Evolutionary conservation across 2,797 vertebrate species (phyloP).

Genomic region (Sparus aurata): DNA sequence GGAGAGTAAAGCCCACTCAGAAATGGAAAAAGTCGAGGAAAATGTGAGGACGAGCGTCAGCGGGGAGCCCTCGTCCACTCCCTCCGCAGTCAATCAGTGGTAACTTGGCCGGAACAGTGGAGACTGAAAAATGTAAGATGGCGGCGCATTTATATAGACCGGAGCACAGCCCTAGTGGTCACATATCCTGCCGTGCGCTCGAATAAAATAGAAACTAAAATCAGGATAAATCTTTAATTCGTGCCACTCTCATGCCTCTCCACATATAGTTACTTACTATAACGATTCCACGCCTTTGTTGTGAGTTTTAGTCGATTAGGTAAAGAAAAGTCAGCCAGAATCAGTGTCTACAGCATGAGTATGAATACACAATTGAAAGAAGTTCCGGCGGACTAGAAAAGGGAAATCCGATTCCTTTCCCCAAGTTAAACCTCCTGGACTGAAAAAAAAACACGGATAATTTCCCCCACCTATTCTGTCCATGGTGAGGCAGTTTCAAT

Average conservation of each 20-base stretch:
- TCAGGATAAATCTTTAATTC: not conserved
- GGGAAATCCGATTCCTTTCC: constrained; percentile 69
- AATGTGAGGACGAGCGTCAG: constrained; percentile 68
- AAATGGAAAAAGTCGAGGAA: constrained; percentile 66
- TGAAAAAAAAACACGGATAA: not conserved
- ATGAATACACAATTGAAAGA: constrained; percentile 80
- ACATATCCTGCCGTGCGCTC: constrained; percentile 82
- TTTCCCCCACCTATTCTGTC: too few species aligned
- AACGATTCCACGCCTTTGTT: rapidly evolving
- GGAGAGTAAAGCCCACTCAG: constrained; percentile 70
- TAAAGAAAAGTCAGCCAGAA: not conserved
- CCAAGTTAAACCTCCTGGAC: constrained; percentile 49
- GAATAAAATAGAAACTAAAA: constrained; percentile 79
- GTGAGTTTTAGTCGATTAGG: not conserved
- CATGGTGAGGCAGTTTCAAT: not conserved
- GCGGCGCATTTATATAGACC: constrained; percentile 85
- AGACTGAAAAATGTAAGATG: constrained; percentile 88
- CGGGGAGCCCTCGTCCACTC: constrained; percentile 77
- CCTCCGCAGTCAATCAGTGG: constrained; percentile 45
- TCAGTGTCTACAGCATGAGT: constrained; percentile 45
- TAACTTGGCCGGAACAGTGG: constrained; percentile 57
- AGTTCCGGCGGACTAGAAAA: constrained; percentile 73
- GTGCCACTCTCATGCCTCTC: rapidly evolving
- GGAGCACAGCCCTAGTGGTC: constrained; percentile 78
- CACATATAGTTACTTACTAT: rapidly evolving